Evolutionary conservation across 2,113 vertebrate species (phyloP), one percentile per base, ranked within the genome.

Genomic region (Anguilla rostrata): DNA sequence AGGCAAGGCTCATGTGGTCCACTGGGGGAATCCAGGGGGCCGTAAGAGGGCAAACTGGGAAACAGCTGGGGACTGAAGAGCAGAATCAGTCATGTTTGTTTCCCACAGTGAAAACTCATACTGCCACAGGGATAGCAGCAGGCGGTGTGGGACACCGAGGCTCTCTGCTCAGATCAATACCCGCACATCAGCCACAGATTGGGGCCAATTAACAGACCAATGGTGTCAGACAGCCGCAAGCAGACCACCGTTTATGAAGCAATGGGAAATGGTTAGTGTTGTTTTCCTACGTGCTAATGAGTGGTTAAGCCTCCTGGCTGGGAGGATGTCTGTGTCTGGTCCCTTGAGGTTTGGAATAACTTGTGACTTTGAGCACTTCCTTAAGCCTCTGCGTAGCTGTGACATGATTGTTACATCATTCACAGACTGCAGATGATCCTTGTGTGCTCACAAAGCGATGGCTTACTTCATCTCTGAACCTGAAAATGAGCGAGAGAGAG

Each of bases 181-280:
- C 9, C 0, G 34, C 71, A 34, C 71, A 75, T 75, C 71, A 75
- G 71, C n/a, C 26, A 34, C n/a, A 75, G 71, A 75, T 34, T 34
- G 71, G 34, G n/a, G 71, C 71, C 71, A 75, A 29, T 75, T 75
- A 75, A 75, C 71, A 34, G 71, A 34, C n/a, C 71, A 75, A 75
- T 14, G n/a, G 8, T 34, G 5, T 12, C 71, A 34, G 71, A 75
- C 71, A 34, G 5, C 71, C 71, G 34, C 71, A 75, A 9, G 26
- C 71, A 75, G 71, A 75, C 71, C 26, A 6, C 71, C 71, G 26
- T 75, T 75, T 26, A 75, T 75, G 71, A 75, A 34, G 71, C 71
- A 6, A 34, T 75, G 71, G 71, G n/a, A 29, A 75, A 34, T 75
- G 71, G 5, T 75, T 34, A 8, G 71, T 34, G 34, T 75, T 75